Conservation (phyloP, 2,797 vertebrate species). For the Pipistrellus pipistrellus region DNA sequence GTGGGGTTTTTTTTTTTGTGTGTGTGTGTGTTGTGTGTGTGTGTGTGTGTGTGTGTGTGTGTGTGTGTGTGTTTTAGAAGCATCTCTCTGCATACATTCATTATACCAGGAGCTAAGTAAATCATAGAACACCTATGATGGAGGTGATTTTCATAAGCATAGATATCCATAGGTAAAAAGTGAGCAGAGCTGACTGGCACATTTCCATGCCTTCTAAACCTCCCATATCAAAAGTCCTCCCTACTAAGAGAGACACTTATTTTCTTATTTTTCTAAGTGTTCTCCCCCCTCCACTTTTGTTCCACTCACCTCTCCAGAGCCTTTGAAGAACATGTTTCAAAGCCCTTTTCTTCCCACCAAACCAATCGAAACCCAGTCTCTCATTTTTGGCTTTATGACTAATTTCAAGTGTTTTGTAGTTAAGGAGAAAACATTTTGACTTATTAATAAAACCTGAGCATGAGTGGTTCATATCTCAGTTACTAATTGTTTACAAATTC, state of each 20-base stretch:
- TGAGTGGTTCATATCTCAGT: not conserved
- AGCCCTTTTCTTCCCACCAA: constrained; percentile 10
- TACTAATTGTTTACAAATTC: not conserved
- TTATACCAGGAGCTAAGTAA: not conserved
- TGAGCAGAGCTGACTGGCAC: not conserved
- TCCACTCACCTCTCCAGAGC: not conserved
- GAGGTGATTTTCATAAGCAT: not conserved
- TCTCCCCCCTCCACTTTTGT: not conserved
- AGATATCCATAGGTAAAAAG: not conserved
- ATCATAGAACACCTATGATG: not conserved
- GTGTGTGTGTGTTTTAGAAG: not conserved
- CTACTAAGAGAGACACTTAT: not conserved
- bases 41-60: no score
- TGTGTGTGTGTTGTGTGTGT: not conserved
- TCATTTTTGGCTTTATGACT: constrained; percentile 22
- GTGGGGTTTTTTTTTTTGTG: not conserved
- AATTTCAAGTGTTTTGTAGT: constrained; percentile 18
- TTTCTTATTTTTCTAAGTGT: not conserved
- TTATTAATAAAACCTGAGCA: not conserved
- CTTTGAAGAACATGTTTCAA: constrained; percentile 21
- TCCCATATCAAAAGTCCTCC: not conserved
- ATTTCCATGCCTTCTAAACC: not conserved
- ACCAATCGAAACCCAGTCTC: not conserved
- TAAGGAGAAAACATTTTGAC: constrained; percentile 13
- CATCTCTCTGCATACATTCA: not conserved